Percentiles rank a stretch among this genome's conserved stretches.
These are phyloP conservation scores for Carposina sasakii DNA, from an alignment of 1,140 invertebrate species.

Conservation along the genomic window DNA sequence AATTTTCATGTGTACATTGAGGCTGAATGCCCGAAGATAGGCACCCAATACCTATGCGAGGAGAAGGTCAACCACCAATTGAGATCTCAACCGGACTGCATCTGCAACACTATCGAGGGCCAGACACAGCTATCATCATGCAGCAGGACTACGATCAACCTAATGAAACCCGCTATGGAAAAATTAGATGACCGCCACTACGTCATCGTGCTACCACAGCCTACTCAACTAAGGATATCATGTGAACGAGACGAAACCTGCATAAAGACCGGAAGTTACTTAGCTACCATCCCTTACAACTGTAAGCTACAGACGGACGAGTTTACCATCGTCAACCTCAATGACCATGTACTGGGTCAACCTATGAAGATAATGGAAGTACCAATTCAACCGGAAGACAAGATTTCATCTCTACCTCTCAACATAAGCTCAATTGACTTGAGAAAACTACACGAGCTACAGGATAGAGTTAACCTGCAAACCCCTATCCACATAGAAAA, in stretches of 20 bases:
- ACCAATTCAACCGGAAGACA: no score
- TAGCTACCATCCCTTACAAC: slow-evolving; percentile 12
- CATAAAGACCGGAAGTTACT: slow-evolving; percentile 17
- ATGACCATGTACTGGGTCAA: slow-evolving; percentile 16
- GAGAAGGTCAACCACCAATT: neutral
- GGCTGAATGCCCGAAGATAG: slow-evolving; percentile 1
- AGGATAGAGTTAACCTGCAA: no score
- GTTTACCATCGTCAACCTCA: slow-evolving; percentile 14
- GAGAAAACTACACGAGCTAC: no score
- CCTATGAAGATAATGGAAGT: slow-evolving; percentile 14
- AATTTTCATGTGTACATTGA: neutral
- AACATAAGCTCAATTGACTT: no score
- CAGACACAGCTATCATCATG: slow-evolving; percentile 9
- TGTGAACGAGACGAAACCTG: slow-evolving; percentile 13
- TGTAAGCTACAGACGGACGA: slow-evolving; percentile 10
- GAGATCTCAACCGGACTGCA: slow-evolving; percentile 12
- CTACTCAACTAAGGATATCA: slow-evolving; percentile 12
- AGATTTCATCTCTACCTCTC: no score
- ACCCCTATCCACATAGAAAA: no score
- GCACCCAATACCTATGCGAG: neutral
- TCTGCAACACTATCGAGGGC: slow-evolving; percentile 7
- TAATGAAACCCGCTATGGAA: slow-evolving; percentile 14
- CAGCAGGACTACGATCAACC: slow-evolving; percentile 1
- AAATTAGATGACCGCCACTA: slow-evolving; percentile 23
- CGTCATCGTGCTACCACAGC: slow-evolving; percentile 13